Evolutionary conservation across 2,888 invertebrate species (phyloP).

Genomic region (Eubasilissa splendida): DNA sequence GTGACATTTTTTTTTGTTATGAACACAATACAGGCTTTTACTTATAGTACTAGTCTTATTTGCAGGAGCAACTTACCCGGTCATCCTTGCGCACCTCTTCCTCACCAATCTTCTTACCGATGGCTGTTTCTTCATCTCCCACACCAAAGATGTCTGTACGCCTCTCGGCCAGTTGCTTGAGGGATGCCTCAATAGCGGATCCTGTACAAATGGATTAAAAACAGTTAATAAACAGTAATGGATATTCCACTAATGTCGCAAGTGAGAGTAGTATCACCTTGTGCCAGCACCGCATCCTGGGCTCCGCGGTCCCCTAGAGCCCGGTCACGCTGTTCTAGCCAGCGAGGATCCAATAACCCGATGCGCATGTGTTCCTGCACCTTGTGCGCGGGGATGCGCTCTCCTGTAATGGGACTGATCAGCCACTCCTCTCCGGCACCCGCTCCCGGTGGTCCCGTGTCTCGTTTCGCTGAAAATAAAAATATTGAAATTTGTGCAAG

Average conservation of each 20-base stretch:
- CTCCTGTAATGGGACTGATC: conserved; percentile 98
- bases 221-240: no score
- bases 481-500: background rate
- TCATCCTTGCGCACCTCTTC: conserved; percentile 90
- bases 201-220: conserved; percentile 64
- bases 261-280: conserved; percentile 59
- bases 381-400: conserved; percentile 96
- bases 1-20: no score
- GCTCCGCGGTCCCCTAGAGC: conserved; percentile 94
- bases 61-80: conserved; percentile 64
- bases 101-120: conserved; percentile 98
- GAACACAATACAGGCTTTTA: no score
- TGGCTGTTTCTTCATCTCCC: conserved; percentile 98
- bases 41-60: no score
- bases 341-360: conserved; percentile 95
- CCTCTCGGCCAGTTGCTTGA: conserved; percentile 96
- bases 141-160: conserved; percentile 99
- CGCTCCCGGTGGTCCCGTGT: conserved; percentile 69
- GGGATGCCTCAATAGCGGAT: conserved; percentile 94
- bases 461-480: conserved; percentile 63
- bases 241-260: no score
- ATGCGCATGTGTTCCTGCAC: conserved; percentile 99
- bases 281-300: conserved; percentile 75
- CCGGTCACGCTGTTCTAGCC: conserved; percentile 97
- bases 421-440: conserved; percentile 87